phyloP scores from a whole-genome alignment of 1,140 invertebrate species.

The Meloidogyne hapla region DNA sequence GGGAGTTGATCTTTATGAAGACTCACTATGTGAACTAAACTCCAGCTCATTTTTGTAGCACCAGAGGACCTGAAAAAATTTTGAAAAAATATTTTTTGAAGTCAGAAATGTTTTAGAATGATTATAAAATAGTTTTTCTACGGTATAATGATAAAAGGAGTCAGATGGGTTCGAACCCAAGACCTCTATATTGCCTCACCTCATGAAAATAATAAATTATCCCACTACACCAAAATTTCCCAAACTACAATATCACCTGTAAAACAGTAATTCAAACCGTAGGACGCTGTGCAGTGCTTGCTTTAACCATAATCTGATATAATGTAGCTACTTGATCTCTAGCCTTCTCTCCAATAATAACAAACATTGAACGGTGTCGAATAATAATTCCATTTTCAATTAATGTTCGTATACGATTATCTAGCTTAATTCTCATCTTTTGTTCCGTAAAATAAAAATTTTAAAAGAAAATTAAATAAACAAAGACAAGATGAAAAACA shows the following conservation, averaged over 20 bases:
- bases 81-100: not conserved
- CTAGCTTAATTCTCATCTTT: conserved; percentile 78
- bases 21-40: conserved; percentile 78
- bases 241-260: not conserved
- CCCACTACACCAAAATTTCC: no score
- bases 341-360: conserved; percentile 91
- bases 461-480: not conserved
- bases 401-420: conserved; percentile 87
- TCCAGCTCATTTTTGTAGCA: conserved; percentile 96
- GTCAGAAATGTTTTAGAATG: conserved; percentile 63
- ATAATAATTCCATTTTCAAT: conserved; percentile 92
- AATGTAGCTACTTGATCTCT: conserved; percentile 92
- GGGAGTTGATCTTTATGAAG: not conserved
- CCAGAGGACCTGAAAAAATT: conserved; percentile 72
- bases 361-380: conserved; percentile 86
- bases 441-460: not conserved
- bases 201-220: not conserved
- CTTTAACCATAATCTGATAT: conserved; percentile 94
- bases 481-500: no score
- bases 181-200: not conserved
- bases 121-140: not conserved
- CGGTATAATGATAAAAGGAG: not conserved
- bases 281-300: conserved; percentile 84
- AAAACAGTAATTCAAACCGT: conserved; percentile 63
- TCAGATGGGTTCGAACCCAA: not conserved